Base-by-base conservation (phyloP, 2,797 vertebrate species). In the Clarias laeviceps region DNA sequence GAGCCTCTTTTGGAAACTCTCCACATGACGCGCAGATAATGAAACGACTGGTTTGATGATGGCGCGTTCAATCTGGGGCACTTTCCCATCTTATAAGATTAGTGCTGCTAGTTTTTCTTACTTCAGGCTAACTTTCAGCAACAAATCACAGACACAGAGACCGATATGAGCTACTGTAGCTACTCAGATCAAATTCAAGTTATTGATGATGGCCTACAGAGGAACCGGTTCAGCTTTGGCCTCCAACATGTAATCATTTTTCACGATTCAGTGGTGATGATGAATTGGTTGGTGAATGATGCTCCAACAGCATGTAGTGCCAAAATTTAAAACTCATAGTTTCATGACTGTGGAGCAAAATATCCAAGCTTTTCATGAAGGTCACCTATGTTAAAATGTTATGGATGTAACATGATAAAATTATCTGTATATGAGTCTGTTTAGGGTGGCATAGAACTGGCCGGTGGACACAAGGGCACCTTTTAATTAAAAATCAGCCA, bases 1-100 rank as follows among this genome's bases (percentile, higher is more conserved):
- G 70, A 22, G 80, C 54, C 80, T 76, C 59, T 82, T 73, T 59
- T 82, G 84, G 80, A 82, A 59, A 37, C 29, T 82, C 45, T 82
- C 70, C 62, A 61, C 84, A 57, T 74, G 84, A 82, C 32, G 61
- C 81, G 64, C 61, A 40, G 69, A 66, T 77, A 78, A 77, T 69
- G 73, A 77, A 82, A 82, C 32, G 4, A 11, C 22, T 18, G 20
- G 61, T 59, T 61, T 34, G 66, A 73, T 77, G 80, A 82, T 80
- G 74, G 17, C 2, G 9, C 81, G 61, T 61, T 76, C 72, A n/a
- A 69, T n/a, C 61, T 73, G 59, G 37, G 56, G 17, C 61, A 45
- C 68, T 76, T 85, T 74, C 40, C 45, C 22, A 32, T 72, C 11
- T 57, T 40, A 66, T 65, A 32, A 65, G 84, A 65, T 85, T 24